These are phyloP conservation scores for Galerucella calmariensis DNA, from an alignment of 2,888 invertebrate species.

Conservation along the genomic window DNA sequence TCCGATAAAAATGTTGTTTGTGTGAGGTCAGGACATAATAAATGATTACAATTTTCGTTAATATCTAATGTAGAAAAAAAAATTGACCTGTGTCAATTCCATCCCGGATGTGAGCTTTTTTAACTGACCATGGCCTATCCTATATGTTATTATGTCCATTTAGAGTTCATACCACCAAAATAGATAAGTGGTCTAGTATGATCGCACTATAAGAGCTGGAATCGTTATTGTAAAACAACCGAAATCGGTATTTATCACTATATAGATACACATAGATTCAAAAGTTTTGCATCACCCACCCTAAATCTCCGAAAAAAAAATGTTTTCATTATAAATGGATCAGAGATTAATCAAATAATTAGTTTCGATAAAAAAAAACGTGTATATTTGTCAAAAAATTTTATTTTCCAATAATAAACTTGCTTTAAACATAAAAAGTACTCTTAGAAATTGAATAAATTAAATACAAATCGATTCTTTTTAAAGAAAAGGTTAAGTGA, in stretches of 20 bases:
- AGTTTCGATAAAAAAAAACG: too few relatives aligned
- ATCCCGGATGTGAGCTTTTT: slow-evolving; percentile 30
- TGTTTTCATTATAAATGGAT: too few relatives aligned
- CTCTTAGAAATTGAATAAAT: too few relatives aligned
- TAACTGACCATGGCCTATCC: slow-evolving; percentile 44
- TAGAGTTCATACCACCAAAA: slow-evolving; percentile 43
- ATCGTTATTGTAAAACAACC: slow-evolving; percentile 12
- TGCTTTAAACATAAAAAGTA: too few relatives aligned
- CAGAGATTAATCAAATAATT: too few relatives aligned
- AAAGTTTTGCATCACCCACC: too few relatives aligned
- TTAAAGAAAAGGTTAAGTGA: too few relatives aligned
- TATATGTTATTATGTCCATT: slow-evolving; percentile 36
- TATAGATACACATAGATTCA: too few relatives aligned
- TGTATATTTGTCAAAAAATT: too few relatives aligned
- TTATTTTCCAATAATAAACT: too few relatives aligned
- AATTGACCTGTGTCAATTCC: slow-evolving; percentile 21
- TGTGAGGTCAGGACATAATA: slow-evolving; percentile 13
- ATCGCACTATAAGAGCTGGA: slow-evolving; percentile 31
- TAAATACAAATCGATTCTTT: too few relatives aligned
- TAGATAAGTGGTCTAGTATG: slow-evolving; percentile 52
- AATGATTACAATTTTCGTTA: slow-evolving; percentile 1
- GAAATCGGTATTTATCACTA: not conserved
- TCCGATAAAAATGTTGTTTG: slow-evolving; percentile 5
- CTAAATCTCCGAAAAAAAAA: too few relatives aligned
- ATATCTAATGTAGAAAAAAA: not conserved